Percentiles rank a stretch among this genome's conserved stretches.
phyloP scores from a whole-genome alignment of 2,113 vertebrate species.

The Malaclemys terrapin region DNA sequence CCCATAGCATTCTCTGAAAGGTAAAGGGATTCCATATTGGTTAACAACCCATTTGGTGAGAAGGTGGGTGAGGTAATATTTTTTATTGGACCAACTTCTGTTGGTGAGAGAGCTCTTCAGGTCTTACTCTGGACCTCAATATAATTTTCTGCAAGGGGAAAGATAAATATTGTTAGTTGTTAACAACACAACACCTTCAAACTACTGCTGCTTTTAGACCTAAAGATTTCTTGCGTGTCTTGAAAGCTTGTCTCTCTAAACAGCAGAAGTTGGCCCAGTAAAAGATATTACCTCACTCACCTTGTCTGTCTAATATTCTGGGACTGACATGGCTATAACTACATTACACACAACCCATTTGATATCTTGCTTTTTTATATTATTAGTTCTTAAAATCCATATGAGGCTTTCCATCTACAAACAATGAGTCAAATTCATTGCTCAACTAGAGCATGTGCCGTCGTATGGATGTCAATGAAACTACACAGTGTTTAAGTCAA shows the following conservation, averaged over 20 bases:
- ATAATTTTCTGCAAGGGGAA: neutral
- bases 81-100: neutral
- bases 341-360: neutral
- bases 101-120: too few species aligned
- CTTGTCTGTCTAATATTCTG: neutral
- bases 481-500: neutral
- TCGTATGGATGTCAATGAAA: neutral
- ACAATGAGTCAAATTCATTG: constrained; percentile 39
- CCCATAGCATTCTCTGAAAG: constrained; percentile 49
- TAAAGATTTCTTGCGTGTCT: neutral
- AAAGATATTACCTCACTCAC: too few species aligned
- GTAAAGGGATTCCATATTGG: constrained; percentile 37
- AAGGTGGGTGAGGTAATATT: neutral
- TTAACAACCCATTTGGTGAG: constrained; percentile 19
- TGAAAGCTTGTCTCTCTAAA: neutral
- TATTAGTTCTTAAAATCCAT: constrained; percentile 41
- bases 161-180: neutral
- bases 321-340: neutral
- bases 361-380: constrained; percentile 50
- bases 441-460: constrained; percentile 17
- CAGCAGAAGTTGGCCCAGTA: too few species aligned
- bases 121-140: neutral
- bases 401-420: constrained; percentile 45
- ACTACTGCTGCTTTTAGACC: neutral
- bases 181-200: neutral